Base-by-base conservation (phyloP, 2,113 vertebrate genomes). In the Chelonoidis abingdonii region DNA sequence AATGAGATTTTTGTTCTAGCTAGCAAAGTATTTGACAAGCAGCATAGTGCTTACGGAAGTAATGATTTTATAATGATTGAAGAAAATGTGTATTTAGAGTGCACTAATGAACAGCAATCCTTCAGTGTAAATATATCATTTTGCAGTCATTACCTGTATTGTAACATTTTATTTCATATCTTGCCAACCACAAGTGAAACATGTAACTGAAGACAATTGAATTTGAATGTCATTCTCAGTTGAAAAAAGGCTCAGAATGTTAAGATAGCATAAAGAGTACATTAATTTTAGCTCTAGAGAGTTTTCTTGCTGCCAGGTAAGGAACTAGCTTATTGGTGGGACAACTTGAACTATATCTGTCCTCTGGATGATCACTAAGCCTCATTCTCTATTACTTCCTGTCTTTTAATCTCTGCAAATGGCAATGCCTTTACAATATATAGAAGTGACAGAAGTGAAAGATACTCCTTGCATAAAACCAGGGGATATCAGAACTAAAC, bases 111-210 rank as follows among this genome's bases (percentile, higher is more conserved):
- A 57, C 75, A 91, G 80, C 86, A 93, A 91, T 80, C 80, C 84
- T 90, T 53, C 24, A 62, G 59, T 86, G 86, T 93, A 97, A 96
- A 95, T 87, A 94, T 53, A n/a, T 52, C 90, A 96, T 96, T 96
- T 86, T 89, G 83, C 76, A 90, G 10, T 79, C 91, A 93, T 93
- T 96, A 95, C 88, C 87, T 94, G 59, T 38, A 49, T 62, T 56
- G 89, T 94, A 93, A 92, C 84, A 38, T 76, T 75, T 83, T 44
- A 87, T 95, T 93, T 92, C 76, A 29, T 56, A 82, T 54, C 88
- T 93, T 88, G 84, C 89, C 82, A 91, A 90, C 91, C 91, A 38
- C 21, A 4, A 90, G 47, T 10, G 13, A 72, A 90, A 93, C 35
- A 76, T 31, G 5, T n/a, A 89, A 80, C 2, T 87, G 84, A 65